Percentiles rank a stretch among this genome's conserved stretches.
These are phyloP conservation scores for Himalopsyche phryganea DNA, from an alignment of 1,140 invertebrate species.

Conservation along the genomic window DNA sequence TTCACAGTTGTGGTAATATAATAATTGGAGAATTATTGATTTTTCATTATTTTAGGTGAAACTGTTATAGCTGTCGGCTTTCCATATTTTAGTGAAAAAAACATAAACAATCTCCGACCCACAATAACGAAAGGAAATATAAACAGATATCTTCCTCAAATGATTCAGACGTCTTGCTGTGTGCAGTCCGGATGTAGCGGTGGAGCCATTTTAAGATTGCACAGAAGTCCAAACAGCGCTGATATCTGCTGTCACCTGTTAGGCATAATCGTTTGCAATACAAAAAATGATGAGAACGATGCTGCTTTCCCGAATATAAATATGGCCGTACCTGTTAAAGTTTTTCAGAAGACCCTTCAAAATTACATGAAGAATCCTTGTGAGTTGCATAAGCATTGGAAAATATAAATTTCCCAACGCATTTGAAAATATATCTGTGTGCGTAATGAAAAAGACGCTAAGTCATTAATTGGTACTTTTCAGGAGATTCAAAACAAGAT, in stretches of 20 bases:
- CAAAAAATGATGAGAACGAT: slow-evolving; percentile 41
- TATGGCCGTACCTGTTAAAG: slow-evolving; percentile 52
- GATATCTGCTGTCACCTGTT: slow-evolving; percentile 44
- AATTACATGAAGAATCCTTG: slow-evolving; percentile 49
- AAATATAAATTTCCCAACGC: too few relatives aligned
- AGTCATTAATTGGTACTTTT: too few relatives aligned
- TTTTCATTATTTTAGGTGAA: slow-evolving; percentile 44
- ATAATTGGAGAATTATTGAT: too few relatives aligned
- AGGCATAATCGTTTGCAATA: slow-evolving; percentile 55
- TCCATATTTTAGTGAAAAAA: slow-evolving; percentile 52
- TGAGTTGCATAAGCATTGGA: slow-evolving; percentile 30
- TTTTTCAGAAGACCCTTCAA: slow-evolving; percentile 41
- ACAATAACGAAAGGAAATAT: slow-evolving; percentile 53
- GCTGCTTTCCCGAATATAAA: slow-evolving; percentile 54
- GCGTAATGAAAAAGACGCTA: too few relatives aligned
- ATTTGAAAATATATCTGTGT: too few relatives aligned
- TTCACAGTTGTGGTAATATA: too few relatives aligned
- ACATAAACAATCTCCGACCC: slow-evolving; percentile 42
- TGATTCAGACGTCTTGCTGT: slow-evolving; percentile 59
- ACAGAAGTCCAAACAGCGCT: slow-evolving; percentile 10
- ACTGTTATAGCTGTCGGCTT: slow-evolving; percentile 53
- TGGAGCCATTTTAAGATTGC: slow-evolving; percentile 52
- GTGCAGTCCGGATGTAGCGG: slow-evolving; percentile 59
- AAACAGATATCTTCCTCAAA: slow-evolving; percentile 47
- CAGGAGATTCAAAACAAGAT: too few relatives aligned